phyloP scores from a whole-genome alignment of 2,888 invertebrate species.

The Coecobrya sp. region DNA sequence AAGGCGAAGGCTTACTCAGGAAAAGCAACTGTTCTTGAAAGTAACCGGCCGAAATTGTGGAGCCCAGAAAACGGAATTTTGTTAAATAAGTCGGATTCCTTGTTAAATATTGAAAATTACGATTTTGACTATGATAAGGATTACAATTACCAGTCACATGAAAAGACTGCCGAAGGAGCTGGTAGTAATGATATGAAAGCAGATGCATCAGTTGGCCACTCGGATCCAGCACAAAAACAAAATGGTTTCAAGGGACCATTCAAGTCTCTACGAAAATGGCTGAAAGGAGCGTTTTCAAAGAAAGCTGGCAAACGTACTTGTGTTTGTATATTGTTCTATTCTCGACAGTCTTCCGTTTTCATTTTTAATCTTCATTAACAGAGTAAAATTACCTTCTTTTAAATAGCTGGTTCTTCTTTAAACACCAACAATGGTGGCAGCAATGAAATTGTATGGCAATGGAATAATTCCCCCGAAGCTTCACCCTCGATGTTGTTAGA shows the following conservation, averaged over 20 bases:
- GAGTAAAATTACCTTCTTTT: no score
- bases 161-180: not conserved
- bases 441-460: no score
- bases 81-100: not conserved
- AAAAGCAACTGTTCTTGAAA: not conserved
- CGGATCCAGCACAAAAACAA: no score
- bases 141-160: no score
- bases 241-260: not conserved
- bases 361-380: no score
- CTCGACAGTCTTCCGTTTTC: no score
- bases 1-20: not conserved
- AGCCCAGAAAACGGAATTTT: not conserved
- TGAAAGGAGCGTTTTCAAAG: conserved; percentile 28
- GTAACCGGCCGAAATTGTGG: not conserved
- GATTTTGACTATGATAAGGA: not conserved
- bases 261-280: conserved; percentile 11
- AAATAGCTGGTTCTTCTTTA: no score
- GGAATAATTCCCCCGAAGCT: no score
- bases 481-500: no score
- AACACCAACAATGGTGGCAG: no score
- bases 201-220: not conserved
- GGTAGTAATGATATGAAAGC: not conserved
- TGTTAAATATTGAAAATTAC: not conserved
- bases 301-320: not conserved
- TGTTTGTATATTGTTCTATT: no score